Conservation (phyloP, 2,113 vertebrate genomes). For the Lutjanus erythropterus region DNA sequence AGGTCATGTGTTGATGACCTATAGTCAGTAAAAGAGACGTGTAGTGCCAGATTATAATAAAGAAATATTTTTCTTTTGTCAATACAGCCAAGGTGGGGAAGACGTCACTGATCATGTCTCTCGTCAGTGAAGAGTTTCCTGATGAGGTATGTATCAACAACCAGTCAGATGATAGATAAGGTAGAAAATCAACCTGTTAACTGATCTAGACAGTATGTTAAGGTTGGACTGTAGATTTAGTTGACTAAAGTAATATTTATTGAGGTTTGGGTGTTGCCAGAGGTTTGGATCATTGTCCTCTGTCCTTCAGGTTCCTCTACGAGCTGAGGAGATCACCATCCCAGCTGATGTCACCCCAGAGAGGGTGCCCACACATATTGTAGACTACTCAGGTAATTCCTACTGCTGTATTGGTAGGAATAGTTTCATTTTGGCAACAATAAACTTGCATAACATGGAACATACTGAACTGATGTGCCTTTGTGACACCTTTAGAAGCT, state of each 20-base stretch:
- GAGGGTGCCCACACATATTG: constrained; percentile 98
- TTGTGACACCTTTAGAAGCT: constrained; percentile 86
- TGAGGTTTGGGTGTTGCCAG: background rate
- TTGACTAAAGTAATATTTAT: background rate
- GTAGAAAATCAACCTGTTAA: background rate
- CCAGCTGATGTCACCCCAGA: constrained; percentile 98
- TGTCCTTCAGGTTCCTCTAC: constrained; percentile 91
- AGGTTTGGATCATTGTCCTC: background rate
- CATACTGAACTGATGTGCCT: background rate
- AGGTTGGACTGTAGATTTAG: background rate
- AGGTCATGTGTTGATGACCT: background rate
- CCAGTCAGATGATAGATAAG: background rate
- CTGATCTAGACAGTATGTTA: background rate
- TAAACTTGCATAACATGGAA: background rate
- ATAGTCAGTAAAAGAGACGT: background rate
- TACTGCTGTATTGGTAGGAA: no score
- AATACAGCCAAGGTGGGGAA: constrained; percentile 97
- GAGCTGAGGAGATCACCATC: constrained; percentile 98
- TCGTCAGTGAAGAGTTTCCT: constrained; percentile 99
- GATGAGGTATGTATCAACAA: constrained; percentile 89
- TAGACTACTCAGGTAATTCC: constrained; percentile 94
- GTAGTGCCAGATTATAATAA: background rate
- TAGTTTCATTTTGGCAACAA: background rate
- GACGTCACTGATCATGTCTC: constrained; percentile 98
- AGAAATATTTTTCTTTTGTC: constrained; percentile 47